These are phyloP conservation scores for Dione juno DNA, from an alignment of 2,888 invertebrate genomes.

Conservation along the genomic window DNA sequence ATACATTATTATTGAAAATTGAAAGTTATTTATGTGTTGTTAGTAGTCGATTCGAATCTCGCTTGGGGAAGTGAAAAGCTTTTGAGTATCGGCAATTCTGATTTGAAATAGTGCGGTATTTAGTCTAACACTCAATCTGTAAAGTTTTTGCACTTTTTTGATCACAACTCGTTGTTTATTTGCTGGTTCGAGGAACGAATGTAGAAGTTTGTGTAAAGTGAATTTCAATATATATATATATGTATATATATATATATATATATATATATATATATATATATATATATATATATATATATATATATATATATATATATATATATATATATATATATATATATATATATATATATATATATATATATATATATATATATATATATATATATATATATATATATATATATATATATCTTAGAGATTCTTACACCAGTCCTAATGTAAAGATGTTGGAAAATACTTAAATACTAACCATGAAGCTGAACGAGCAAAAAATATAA, in stretches of 20 bases:
- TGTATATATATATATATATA: neutral
- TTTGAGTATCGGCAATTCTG: too few relatives aligned
- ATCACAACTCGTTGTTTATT: too few relatives aligned
- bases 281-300: neutral
- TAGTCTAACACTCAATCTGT: too few relatives aligned
- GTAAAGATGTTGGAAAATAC: constrained; percentile 27
- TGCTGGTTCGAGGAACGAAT: neutral
- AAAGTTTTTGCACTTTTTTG: too few relatives aligned
- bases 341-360: neutral
- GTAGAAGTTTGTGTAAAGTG: too few relatives aligned
- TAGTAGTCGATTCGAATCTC: too few relatives aligned
- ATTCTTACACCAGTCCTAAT: neutral
- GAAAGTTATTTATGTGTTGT: too few relatives aligned
- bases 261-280: neutral
- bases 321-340: neutral
- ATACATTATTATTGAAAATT: neutral
- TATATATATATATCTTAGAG: neutral
- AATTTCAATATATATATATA: neutral
- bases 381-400: neutral
- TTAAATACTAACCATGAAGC: constrained; percentile 13
- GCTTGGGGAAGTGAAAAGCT: too few relatives aligned
- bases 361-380: neutral
- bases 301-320: neutral
- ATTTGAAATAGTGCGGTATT: too few relatives aligned
- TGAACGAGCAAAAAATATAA: constrained; percentile 21